Evolutionary conservation across 2,113 vertebrate species (phyloP).

Genomic region (Pterocles burchelli): DNA sequence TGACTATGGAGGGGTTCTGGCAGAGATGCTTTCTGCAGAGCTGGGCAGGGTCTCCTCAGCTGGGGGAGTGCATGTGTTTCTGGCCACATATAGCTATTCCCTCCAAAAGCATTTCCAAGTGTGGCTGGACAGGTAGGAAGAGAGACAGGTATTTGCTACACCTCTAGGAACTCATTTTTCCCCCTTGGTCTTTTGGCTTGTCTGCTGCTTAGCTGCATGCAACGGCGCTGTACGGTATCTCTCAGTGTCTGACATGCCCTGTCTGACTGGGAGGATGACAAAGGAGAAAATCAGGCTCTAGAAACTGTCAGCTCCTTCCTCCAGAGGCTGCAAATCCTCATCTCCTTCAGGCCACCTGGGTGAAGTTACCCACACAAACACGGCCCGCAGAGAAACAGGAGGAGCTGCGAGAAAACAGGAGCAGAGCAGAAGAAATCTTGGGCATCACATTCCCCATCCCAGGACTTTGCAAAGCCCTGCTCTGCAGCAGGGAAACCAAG

Average conservation of each 20-base stretch:
- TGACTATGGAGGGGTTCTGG: not conserved
- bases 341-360: not conserved
- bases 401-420: not conserved
- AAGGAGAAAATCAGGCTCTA: not conserved
- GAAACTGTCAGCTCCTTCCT: not conserved
- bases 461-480: not conserved
- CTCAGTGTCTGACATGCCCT: not conserved
- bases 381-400: not conserved
- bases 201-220: not conserved
- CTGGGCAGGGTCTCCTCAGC: not conserved
- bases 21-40: not conserved
- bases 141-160: not conserved
- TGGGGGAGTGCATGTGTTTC: not conserved
- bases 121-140: not conserved
- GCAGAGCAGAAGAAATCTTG: not conserved
- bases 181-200: rapidly evolving
- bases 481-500: not conserved
- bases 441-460: not conserved
- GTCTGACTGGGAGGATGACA: not conserved
- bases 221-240: not conserved
- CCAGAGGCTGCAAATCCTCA: not conserved
- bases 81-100: not conserved
- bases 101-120: not conserved
- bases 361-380: not conserved
- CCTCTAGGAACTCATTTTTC: not conserved